phyloP scores from a whole-genome alignment of 2,113 vertebrate species.

The Pachyramphus minor region DNA sequence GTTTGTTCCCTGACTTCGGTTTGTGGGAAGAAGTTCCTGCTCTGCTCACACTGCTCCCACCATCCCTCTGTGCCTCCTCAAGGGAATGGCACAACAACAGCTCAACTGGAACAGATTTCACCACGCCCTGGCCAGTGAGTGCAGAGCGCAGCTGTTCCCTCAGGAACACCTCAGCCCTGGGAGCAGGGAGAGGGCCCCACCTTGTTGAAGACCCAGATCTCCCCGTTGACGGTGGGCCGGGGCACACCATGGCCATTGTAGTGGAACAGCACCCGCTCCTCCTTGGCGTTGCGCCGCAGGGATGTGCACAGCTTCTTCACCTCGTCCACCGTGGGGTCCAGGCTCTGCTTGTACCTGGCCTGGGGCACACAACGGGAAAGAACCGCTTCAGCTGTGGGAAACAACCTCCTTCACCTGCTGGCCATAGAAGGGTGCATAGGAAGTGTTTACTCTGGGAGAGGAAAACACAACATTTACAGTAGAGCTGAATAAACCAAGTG shows the following conservation, averaged over 20 bases:
- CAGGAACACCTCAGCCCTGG: too few relatives aligned
- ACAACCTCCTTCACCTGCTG: background rate
- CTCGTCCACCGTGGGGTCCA: slow-evolving; percentile 96
- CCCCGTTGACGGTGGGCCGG: slow-evolving; percentile 93
- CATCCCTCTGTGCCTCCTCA: background rate
- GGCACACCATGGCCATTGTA: slow-evolving; percentile 99
- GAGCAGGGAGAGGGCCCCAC: slow-evolving; percentile 28
- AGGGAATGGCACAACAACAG: background rate
- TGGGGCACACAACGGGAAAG: slow-evolving; percentile 27
- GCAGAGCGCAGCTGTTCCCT: rapidly evolving
- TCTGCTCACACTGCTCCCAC: background rate
- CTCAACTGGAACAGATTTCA: background rate
- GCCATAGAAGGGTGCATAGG: rapidly evolving
- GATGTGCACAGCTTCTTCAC: slow-evolving; percentile 98
- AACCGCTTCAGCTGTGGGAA: background rate
- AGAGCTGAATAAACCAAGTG: background rate
- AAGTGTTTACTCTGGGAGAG: background rate
- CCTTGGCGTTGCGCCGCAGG: slow-evolving; percentile 92
- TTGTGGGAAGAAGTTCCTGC: background rate
- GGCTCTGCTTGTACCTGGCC: slow-evolving; percentile 97
- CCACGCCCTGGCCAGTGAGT: rapidly evolving
- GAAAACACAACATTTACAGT: background rate
- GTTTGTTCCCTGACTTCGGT: background rate
- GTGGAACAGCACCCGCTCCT: slow-evolving; percentile 96
- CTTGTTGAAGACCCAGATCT: slow-evolving; percentile 99